Evolutionary conservation across 2,888 invertebrate genomes (phyloP), one percentile per base, ranked within the genome.

Genomic region (Cephalotes varians): DNA sequence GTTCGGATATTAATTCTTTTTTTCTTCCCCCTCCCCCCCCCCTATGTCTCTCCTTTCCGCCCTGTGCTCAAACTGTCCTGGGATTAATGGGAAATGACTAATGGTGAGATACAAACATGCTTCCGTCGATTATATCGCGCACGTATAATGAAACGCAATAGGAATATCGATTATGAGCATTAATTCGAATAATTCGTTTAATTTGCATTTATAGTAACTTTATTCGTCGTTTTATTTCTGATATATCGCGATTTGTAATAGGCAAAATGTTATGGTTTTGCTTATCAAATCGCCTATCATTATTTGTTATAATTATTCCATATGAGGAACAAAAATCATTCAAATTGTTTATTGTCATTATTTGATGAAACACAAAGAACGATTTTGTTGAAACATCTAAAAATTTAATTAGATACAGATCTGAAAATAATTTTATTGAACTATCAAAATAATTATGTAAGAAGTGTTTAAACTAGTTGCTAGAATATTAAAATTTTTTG

Each of bases 1-100:
- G 21, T n/a, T 18, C 69, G 69, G 69, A 69, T 69, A 79, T 79
- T 79, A 69, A 69, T 69, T 56, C 44, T 47, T 67, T 56, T 65
- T 25, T n/a, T 15, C 1, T 12, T 18, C 40, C 18, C 37, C 15
- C 40, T 9, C 51, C 15, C 44, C 44, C 3, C 44, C 3, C 44
- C 1, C 44, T 1, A 1, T 25, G n/a, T 12, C 15, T 12, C 34
- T n/a, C 10, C 4, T 12, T 7, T 21, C 7, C 18, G 49, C 10
- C 6, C 9, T 34, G 1, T 7, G 7, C 28, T 21, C 69, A 21
- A 58, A 47, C 18, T 18, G 18, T 18, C 28, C 34, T 18, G 31
- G 31, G 44, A 34, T 69, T 79, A 69, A 69, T 69, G 69, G 34
- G 69, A 69, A 58, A 79, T 58, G 56, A 69, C 34, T 79, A 69